Evolutionary conservation across 1,140 invertebrate species (phyloP).

Genomic region (Macrocentrus cingulum): DNA sequence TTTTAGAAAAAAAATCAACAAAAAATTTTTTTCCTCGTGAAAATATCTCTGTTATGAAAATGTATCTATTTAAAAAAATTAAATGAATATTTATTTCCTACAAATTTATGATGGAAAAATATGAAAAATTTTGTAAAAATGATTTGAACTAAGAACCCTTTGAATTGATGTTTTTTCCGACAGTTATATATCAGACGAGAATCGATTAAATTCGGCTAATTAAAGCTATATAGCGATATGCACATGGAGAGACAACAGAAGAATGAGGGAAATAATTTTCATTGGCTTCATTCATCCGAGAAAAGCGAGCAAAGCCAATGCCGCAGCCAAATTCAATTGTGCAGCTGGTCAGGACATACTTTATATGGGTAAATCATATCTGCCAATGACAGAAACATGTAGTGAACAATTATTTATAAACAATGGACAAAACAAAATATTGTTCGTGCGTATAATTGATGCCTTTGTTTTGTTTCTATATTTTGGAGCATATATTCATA

Average conservation of each 20-base stretch:
- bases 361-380: constrained; percentile 55
- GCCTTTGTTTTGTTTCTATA: constrained; percentile 1
- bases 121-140: no score
- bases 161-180: no score
- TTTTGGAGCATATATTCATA: no score
- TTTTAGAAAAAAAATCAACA: no score
- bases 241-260: neutral
- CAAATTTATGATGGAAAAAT: no score
- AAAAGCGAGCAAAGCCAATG: constrained; percentile 36
- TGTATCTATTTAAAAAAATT: no score
- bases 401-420: constrained; percentile 56
- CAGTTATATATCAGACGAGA: no score
- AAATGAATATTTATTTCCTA: no score
- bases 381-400: constrained; percentile 49
- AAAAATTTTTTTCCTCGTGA: no score
- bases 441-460: constrained; percentile 49
- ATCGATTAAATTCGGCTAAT: constrained; percentile 18
- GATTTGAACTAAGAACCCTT: no score
- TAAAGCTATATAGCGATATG: neutral
- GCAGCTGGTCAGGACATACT: constrained; percentile 50
- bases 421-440: constrained; percentile 52
- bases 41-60: no score
- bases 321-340: constrained; percentile 46
- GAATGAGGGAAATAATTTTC: constrained; percentile 14
- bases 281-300: constrained; percentile 19